These are phyloP conservation scores for Periophthalmodon schlosseri DNA, from an alignment of 2,113 vertebrate species.

Conservation along the genomic window DNA sequence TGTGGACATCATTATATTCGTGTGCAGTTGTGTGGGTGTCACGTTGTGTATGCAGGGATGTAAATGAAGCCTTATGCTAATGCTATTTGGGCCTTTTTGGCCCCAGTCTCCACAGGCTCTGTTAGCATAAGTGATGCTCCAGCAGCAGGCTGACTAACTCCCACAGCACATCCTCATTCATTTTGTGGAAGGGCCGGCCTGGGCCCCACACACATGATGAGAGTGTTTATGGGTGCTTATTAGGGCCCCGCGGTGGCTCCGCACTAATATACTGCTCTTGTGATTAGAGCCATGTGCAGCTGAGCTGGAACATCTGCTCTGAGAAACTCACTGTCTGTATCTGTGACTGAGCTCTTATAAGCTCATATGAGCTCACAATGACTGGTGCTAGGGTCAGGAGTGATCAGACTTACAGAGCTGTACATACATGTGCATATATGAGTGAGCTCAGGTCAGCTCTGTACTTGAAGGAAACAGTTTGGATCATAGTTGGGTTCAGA, in stretches of 20 bases:
- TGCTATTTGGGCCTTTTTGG: conserved; percentile 43
- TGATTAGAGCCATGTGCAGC: conserved; percentile 32
- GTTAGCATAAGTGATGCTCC: conserved; percentile 62
- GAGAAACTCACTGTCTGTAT: background rate
- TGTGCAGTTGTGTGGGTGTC: conserved; percentile 1
- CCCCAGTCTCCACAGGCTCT: conserved; percentile 52
- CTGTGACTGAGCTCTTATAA: too few relatives aligned
- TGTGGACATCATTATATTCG: background rate
- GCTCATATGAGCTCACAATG: background rate
- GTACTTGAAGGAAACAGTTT: too few relatives aligned
- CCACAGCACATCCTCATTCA: conserved; percentile 55
- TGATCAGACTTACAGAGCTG: too few relatives aligned
- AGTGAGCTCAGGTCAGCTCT: too few relatives aligned
- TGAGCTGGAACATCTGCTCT: conserved; percentile 14
- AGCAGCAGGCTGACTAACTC: conserved; percentile 42
- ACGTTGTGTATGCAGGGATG: conserved; percentile 43
- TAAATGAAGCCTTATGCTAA: conserved; percentile 66
- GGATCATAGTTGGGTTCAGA: too few relatives aligned
- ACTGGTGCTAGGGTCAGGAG: background rate
- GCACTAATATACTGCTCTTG: conserved; percentile 36
- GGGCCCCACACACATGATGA: conserved; percentile 42
- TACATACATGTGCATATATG: too few relatives aligned
- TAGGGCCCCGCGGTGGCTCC: conserved; percentile 37
- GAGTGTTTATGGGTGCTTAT: conserved; percentile 61
- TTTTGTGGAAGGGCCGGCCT: conserved; percentile 45